phyloP scores from a whole-genome alignment of 2,797 vertebrate species.

The Falco concolor region DNA sequence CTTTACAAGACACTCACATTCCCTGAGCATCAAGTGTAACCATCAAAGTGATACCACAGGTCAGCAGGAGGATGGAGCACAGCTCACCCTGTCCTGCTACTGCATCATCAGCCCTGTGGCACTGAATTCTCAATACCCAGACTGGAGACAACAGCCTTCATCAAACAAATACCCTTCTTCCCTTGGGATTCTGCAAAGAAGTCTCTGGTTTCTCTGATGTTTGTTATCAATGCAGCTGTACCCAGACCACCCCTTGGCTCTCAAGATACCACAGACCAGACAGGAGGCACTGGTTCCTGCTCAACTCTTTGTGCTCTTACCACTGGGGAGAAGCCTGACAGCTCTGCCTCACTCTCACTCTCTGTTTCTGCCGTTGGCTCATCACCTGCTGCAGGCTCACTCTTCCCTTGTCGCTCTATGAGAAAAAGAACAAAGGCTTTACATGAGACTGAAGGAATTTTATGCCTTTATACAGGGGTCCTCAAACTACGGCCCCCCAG shows the following conservation, averaged over 20 bases:
- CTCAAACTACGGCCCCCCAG: too few relatives aligned
- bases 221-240: not conserved
- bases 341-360: constrained; percentile 95
- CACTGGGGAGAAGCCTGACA: constrained; percentile 91
- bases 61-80: not conserved
- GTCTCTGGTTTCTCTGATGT: not conserved
- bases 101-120: not conserved
- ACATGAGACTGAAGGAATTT: not conserved
- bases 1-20: not conserved
- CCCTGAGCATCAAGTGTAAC: not conserved
- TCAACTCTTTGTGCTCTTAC: constrained; percentile 59
- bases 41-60: not conserved
- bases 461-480: not conserved
- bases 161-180: not conserved
- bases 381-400: constrained; percentile 82
- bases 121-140: not conserved
- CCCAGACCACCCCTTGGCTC: not conserved
- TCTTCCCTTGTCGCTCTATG: constrained; percentile 80
- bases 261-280: not conserved
- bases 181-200: not conserved
- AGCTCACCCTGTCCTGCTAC: not conserved
- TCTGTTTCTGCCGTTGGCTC: constrained; percentile 92
- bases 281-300: not conserved
- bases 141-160: not conserved
- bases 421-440: not conserved